Evolutionary conservation across 2,888 invertebrate genomes (phyloP).

Genomic region (Keiferia lycopersicella): DNA sequence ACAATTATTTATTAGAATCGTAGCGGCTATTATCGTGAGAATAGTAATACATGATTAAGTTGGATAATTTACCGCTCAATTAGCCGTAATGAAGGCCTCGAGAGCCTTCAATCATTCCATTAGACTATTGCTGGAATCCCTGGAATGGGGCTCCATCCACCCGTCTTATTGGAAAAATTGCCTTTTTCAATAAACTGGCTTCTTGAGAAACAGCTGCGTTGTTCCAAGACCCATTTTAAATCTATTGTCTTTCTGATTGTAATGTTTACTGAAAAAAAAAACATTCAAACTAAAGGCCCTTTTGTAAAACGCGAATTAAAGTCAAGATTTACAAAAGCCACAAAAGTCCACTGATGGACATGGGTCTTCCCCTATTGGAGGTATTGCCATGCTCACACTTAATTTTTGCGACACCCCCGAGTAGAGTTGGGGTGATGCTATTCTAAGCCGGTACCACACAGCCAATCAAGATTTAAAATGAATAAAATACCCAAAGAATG

Average conservation of each 20-base stretch:
- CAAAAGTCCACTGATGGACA: too few species aligned
- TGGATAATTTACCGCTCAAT: conserved; percentile 23
- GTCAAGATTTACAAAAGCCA: too few species aligned
- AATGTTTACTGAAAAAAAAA: too few species aligned
- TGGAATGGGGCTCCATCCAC: background rate
- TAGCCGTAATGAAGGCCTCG: conserved; percentile 1
- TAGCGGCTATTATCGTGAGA: background rate
- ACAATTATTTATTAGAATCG: background rate
- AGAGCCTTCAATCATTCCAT: conserved; percentile 12
- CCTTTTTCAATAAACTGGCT: background rate
- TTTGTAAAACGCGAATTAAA: too few species aligned
- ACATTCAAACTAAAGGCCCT: too few species aligned
- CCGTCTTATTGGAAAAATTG: conserved; percentile 18
- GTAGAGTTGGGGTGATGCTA: too few species aligned
- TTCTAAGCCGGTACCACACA: too few species aligned
- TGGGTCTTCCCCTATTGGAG: too few species aligned
- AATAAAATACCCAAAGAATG: too few species aligned
- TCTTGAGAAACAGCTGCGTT: conserved; percentile 55
- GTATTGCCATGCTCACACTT: too few species aligned
- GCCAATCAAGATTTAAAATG: too few species aligned
- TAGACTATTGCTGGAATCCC: conserved; percentile 4
- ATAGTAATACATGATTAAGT: conserved; percentile 3
- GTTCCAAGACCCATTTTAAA: conserved; percentile 57
- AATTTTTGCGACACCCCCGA: too few species aligned
- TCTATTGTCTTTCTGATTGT: conserved; percentile 59